A percentile compares a stretch with the other conserved stretches of the same genome.
These are phyloP conservation scores for Lophotriccus pileatus DNA, from an alignment of 2,797 vertebrate species.

Conservation along the genomic window DNA sequence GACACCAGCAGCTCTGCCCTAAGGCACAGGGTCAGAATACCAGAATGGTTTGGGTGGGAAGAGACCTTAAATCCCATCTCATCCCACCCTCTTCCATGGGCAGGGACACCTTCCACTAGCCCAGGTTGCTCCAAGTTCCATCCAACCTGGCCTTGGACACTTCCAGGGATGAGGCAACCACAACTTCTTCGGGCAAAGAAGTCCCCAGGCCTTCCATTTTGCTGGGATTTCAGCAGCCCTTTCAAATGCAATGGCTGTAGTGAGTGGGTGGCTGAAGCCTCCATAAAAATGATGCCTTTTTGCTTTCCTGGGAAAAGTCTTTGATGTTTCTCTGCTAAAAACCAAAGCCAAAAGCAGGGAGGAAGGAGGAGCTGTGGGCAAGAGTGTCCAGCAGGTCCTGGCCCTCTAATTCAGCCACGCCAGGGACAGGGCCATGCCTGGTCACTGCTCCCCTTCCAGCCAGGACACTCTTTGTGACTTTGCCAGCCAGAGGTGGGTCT, in stretches of 20 bases:
- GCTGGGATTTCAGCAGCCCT: neutral
- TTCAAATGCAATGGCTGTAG: neutral
- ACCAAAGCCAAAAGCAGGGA: neutral
- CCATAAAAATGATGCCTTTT: neutral
- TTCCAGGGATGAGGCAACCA: neutral
- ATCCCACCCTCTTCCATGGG: neutral
- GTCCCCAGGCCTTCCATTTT: neutral
- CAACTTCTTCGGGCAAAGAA: neutral
- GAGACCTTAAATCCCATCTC: rapidly evolving
- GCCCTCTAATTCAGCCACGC: neutral
- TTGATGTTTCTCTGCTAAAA: neutral
- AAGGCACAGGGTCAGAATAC: neutral
- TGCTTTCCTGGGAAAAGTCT: neutral
- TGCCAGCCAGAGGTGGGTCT: neutral
- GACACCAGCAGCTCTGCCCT: neutral
- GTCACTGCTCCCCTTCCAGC: neutral
- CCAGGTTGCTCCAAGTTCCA: rapidly evolving
- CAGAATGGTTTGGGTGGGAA: neutral
- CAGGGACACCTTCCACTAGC: neutral
- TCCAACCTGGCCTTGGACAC: neutral
- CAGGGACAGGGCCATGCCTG: neutral
- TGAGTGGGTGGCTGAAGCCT: neutral
- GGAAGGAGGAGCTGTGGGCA: neutral
- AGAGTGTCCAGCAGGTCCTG: neutral
- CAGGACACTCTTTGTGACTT: neutral